Conservation (phyloP, 2,888 invertebrate genomes). For the Hemaris fuciformis region DNA sequence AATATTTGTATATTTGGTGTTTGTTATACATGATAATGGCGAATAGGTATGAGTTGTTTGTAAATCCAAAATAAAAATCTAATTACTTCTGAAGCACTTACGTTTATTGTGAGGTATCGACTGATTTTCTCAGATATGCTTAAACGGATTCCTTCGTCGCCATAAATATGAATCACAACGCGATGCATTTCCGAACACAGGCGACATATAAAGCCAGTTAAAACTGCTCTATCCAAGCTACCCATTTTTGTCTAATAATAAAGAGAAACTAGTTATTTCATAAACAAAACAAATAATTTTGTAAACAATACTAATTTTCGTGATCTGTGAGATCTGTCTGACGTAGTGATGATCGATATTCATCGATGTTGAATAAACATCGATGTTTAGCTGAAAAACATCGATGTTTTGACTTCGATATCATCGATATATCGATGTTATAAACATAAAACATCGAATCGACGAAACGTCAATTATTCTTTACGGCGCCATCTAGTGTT, state of each 20-base stretch:
- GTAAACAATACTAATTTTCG: neutral
- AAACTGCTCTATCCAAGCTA: constrained; percentile 89
- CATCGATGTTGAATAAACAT: no score
- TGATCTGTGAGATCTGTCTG: no score
- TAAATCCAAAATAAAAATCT: neutral
- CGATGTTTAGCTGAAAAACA: no score
- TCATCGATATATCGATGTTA: no score
- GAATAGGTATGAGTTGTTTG: neutral
- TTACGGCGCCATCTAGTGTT: no score
- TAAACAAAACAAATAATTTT: constrained; percentile 4
- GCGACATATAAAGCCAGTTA: constrained; percentile 92
- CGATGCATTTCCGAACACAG: constrained; percentile 93
- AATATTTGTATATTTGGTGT: no score
- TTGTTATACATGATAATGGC: neutral
- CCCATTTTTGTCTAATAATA: constrained; percentile 82
- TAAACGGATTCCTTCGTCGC: constrained; percentile 88
- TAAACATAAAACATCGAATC: no score
- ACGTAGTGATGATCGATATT: no score
- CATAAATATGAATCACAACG: constrained; percentile 91
- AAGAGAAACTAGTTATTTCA: neutral
- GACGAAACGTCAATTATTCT: no score
- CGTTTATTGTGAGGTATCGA: constrained; percentile 90
- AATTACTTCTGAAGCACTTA: constrained; percentile 58
- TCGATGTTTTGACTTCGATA: no score
- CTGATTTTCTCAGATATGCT: constrained; percentile 90